phyloP scores from a whole-genome alignment of 2,888 invertebrate species.

The Hyppa rectilinea region DNA sequence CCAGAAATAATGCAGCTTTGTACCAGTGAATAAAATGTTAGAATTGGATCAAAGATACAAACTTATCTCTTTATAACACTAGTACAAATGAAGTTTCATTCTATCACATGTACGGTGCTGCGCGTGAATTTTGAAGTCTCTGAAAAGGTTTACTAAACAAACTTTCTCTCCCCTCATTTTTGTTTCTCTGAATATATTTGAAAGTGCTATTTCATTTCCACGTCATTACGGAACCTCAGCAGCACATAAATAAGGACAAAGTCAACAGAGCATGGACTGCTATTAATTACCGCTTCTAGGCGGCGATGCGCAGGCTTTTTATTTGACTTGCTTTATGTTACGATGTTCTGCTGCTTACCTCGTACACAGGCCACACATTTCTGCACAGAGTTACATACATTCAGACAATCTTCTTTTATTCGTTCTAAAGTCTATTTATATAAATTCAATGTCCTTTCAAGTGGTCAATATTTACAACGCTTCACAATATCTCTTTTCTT shows the following conservation, averaged over 20 bases:
- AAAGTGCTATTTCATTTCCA: constrained; percentile 10
- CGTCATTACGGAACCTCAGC: constrained; percentile 4
- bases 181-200: not conserved
- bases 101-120: too few species aligned
- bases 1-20: too few species aligned
- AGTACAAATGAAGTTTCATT: too few species aligned
- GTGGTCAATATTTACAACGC: not conserved
- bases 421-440: too few species aligned
- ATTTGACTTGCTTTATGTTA: not conserved
- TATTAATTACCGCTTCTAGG: constrained; percentile 10
- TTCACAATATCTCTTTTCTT: not conserved
- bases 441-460: not conserved
- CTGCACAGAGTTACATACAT: not conserved
- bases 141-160: not conserved
- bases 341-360: constrained; percentile 2
- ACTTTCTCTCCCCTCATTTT: not conserved
- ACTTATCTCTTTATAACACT: too few species aligned
- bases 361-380: not conserved
- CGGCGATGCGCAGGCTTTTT: not conserved
- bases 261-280: constrained; percentile 26
- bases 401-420: not conserved
- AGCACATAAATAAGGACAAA: constrained; percentile 24
- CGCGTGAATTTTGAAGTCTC: too few species aligned
- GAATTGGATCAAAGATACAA: too few species aligned
- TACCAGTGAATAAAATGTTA: too few species aligned